Evolutionary conservation across 2,888 invertebrate species (phyloP).

Genomic region (Barypeithes pellucidus): DNA sequence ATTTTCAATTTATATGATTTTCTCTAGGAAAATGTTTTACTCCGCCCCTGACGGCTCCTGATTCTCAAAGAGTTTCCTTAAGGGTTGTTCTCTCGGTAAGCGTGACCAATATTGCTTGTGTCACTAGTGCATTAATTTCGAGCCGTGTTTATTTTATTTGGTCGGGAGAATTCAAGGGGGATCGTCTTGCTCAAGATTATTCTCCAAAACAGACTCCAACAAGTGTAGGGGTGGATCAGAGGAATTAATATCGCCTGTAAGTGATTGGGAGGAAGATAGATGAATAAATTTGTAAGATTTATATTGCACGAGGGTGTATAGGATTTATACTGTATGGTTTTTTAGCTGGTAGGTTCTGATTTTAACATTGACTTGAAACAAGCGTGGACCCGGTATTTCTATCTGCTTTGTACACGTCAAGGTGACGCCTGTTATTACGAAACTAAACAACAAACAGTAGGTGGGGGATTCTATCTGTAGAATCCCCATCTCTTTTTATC

Average conservation of each 20-base stretch:
- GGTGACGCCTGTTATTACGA: too few relatives aligned
- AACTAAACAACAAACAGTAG: too few relatives aligned
- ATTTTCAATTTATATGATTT: too few relatives aligned
- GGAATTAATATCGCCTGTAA: constrained; percentile 46
- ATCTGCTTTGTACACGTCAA: too few relatives aligned
- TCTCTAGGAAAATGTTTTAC: background rate
- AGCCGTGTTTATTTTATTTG: constrained; percentile 45
- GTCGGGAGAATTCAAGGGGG: constrained; percentile 20
- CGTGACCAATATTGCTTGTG: constrained; percentile 44
- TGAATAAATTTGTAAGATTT: constrained; percentile 34
- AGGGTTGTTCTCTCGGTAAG: constrained; percentile 38
- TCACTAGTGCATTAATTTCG: constrained; percentile 43
- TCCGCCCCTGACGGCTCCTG: constrained; percentile 20
- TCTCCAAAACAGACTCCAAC: constrained; percentile 38
- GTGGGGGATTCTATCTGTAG: too few relatives aligned
- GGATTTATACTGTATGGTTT: background rate
- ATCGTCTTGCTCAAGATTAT: constrained; percentile 21
- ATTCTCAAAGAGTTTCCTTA: constrained; percentile 35
- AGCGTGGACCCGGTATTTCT: too few relatives aligned
- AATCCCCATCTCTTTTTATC: too few relatives aligned
- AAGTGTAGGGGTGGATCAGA: constrained; percentile 40
- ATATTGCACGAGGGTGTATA: background rate
- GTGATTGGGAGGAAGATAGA: constrained; percentile 24
- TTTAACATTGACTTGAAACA: too few relatives aligned
- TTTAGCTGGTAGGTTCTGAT: too few relatives aligned